Percentiles rank a stretch among this genome's conserved stretches.
These are phyloP conservation scores for Parapsyche elsis DNA, from an alignment of 1,140 invertebrate species.

Conservation along the genomic window DNA sequence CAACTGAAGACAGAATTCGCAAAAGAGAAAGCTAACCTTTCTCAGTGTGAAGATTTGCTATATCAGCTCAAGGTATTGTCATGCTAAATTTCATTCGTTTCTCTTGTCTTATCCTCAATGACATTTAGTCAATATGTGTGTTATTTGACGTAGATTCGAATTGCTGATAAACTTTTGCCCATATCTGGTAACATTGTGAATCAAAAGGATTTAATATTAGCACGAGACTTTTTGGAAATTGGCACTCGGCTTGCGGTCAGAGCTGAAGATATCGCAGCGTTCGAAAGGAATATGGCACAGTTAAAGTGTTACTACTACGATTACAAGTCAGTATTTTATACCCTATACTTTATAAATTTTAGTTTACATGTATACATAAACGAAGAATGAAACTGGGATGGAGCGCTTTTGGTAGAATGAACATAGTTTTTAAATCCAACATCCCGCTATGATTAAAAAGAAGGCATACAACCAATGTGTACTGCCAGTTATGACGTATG, in stretches of 20 bases:
- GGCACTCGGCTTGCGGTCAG: constrained; percentile 96
- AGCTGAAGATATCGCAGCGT: constrained; percentile 90
- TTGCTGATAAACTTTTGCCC: constrained; percentile 88
- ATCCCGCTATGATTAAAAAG: no score
- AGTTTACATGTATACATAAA: no score
- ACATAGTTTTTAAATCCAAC: no score
- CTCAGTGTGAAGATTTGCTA: background rate
- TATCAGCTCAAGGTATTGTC: constrained; percentile 27
- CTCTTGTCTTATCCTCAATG: background rate
- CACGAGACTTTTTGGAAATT: constrained; percentile 93
- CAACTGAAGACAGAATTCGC: constrained; percentile 13
- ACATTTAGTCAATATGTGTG: constrained; percentile 55
- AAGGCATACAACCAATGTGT: no score
- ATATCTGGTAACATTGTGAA: constrained; percentile 82
- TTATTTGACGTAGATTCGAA: constrained; percentile 81
- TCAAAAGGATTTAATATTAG: constrained; percentile 88
- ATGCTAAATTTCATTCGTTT: background rate
- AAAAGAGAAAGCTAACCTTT: constrained; percentile 15
- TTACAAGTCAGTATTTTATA: constrained; percentile 77
- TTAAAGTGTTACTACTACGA: constrained; percentile 98
- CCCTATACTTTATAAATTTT: background rate
- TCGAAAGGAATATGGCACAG: constrained; percentile 96
- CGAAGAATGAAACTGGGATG: no score
- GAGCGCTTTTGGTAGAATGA: no score
- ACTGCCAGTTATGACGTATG: no score